phyloP scores from a whole-genome alignment of 2,888 invertebrate genomes.

The Loripinus fragilis region DNA sequence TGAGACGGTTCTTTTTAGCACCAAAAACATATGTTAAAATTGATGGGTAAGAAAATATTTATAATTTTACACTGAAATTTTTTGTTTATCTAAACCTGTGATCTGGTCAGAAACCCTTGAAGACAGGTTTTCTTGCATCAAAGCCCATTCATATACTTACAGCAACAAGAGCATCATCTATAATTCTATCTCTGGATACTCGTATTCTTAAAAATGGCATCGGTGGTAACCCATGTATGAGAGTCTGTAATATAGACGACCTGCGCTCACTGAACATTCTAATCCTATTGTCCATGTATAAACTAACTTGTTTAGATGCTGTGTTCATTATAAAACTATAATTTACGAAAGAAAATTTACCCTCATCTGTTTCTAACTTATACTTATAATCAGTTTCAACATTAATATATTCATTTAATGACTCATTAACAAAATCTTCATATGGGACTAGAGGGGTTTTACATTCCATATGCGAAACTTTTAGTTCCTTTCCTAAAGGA shows the following conservation, averaged over 20 bases:
- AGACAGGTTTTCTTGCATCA: too few relatives aligned
- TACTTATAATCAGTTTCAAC: slow-evolving; percentile 97
- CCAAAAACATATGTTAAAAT: too few relatives aligned
- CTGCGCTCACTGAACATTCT: slow-evolving; percentile 97
- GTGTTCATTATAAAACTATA: slow-evolving; percentile 96
- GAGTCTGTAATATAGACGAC: slow-evolving; percentile 90
- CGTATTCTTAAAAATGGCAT: slow-evolving; percentile 88
- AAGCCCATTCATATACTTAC: slow-evolving; percentile 84
- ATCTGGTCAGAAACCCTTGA: too few relatives aligned
- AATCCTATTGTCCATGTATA: slow-evolving; percentile 97
- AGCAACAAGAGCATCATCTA: slow-evolving; percentile 96
- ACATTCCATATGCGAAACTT: slow-evolving; percentile 91
- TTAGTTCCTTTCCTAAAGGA: slow-evolving; percentile 88
- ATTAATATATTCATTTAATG: slow-evolving; percentile 95
- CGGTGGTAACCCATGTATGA: slow-evolving; percentile 89
- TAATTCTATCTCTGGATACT: slow-evolving; percentile 91
- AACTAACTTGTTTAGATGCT: slow-evolving; percentile 94
- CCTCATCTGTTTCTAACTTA: slow-evolving; percentile 87
- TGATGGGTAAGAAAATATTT: too few relatives aligned
- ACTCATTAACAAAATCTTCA: slow-evolving; percentile 97
- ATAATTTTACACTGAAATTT: too few relatives aligned
- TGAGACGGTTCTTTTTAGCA: too few relatives aligned
- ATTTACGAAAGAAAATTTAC: slow-evolving; percentile 91
- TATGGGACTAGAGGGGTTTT: slow-evolving; percentile 92
- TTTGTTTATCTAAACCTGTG: too few relatives aligned